Base-by-base conservation (phyloP, 2,113 vertebrate genomes). In the Tympanuchus pallidicinctus region DNA sequence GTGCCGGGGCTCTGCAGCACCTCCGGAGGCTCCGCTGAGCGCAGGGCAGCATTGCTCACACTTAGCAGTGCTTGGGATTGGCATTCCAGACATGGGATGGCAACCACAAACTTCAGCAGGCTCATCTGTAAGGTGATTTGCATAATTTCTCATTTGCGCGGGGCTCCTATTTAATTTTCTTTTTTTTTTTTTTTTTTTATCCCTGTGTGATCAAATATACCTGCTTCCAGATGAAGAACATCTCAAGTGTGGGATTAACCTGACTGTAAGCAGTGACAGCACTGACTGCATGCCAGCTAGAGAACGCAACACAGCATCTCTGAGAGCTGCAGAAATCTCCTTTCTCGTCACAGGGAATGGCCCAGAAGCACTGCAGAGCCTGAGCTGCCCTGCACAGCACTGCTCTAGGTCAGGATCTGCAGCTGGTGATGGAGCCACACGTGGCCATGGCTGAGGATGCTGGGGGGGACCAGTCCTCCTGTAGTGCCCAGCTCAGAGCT, bases 211-310 rank as follows among this genome's bases (percentile, higher is more conserved):
- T 85, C 78, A 88, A 85, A 80, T 52, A 40, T 8, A 59, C 25
- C 80, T n/a, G 5, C 75, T 38, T 82, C 40, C 74, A 85, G 63
- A 74, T 42, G 67, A 93, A 82, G 82, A 0, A 0, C 14, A 11
- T 57, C 78, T 71, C 79, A 47, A 8, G 34, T 82, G 75, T 4
- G 89, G 78, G 64, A 90, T 87, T 92, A 87, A 89, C 86, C 77
- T 86, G 91, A 47, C 52, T 74, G 80, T 36, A 28, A 47, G 36
- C 65, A 72, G 42, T 2, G 17, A 48, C 27, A 7, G 27, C 17
- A 9, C 63, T 65, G 63, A 48, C 79, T 60, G 67, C 10, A 30
- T 7, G 19, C 74, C 57, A 57, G 18, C 56, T 61, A 18, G 50
- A 45, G 13, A 48, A 47, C 3, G 10, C 34, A 22, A 12, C 19